phyloP scores from a whole-genome alignment of 2,888 invertebrate genomes.

The Protula sp. region DNA sequence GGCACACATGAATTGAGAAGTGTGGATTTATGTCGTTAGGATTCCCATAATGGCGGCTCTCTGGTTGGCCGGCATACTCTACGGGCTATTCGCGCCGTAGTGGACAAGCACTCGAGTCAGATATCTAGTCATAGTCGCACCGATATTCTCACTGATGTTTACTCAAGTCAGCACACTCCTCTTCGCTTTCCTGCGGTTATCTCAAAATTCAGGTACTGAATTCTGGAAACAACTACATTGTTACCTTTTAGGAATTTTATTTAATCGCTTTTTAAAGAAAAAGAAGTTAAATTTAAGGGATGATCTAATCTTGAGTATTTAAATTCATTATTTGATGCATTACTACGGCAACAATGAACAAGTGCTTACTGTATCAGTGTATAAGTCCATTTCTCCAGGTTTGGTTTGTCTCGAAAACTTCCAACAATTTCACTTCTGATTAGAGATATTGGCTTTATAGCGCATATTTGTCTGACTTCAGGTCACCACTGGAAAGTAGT shows the following conservation, averaged over 20 bases:
- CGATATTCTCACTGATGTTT: constrained; percentile 26
- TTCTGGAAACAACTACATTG: too few relatives aligned
- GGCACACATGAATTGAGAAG: too few relatives aligned
- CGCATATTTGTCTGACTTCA: too few relatives aligned
- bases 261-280: too few relatives aligned
- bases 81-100: constrained; percentile 29
- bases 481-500: constrained; percentile 30
- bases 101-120: constrained; percentile 32
- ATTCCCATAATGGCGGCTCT: constrained; percentile 37
- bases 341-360: neutral
- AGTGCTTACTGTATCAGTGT: too few relatives aligned
- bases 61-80: constrained; percentile 33
- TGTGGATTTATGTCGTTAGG: constrained; percentile 18
- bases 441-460: too few relatives aligned
- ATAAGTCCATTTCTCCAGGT: too few relatives aligned
- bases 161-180: constrained; percentile 39
- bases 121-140: constrained; percentile 19
- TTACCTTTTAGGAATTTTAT: too few relatives aligned
- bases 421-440: too few relatives aligned
- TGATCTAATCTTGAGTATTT: too few relatives aligned
- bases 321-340: neutral
- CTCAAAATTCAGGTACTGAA: constrained; percentile 40
- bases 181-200: constrained; percentile 35
- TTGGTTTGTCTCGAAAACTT: too few relatives aligned
- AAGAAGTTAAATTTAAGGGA: too few relatives aligned